Base-by-base conservation (phyloP, 2,797 vertebrate genomes). In the Mareca penelope region DNA sequence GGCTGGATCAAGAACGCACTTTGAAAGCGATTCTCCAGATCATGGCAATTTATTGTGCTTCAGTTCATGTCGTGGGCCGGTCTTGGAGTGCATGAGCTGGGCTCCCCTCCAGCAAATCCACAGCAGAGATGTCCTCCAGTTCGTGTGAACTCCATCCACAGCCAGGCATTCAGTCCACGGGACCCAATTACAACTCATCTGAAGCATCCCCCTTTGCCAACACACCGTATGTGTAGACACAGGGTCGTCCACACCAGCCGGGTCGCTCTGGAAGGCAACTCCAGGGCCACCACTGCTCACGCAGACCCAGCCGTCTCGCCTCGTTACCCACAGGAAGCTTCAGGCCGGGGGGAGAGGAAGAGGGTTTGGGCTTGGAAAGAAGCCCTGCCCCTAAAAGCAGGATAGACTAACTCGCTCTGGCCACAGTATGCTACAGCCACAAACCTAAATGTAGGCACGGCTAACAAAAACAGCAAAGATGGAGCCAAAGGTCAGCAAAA, bases 401-500 rank as follows among this genome's bases (percentile, higher is more conserved):
- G 22, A 65, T 31, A 31, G 73, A 29, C 50, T 50, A 86, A 60
- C n/a, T 77, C 2, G 1, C 17, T 50, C 61, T 46, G 77, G 60
- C 39, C 65, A 44, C 39, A 56, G 76, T 40, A 33, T 4, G 0
- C 53, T 73, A 55, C 26, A 76, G 80, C 56, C 89, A 73, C 56
- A 44, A 70, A 26, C 44, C 61, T 28, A 8, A 60, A 67, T 50
- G 44, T 18, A 80, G 65, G 19, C 35, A 83, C 31, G 75, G 50
- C 28, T 68, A 50, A 83, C 44, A 84, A 64, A 86, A 82, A 24
- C 21, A 53, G 19, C 0, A 1, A 1, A 42, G 53, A 46, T 48
- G 26, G 33, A 78, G 65, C n/a, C 59, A 91, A 93, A 61, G 63
- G 60, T 72, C 71, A 68, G 55, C 50, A 68, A 79, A 90, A 69